Base-by-base conservation (phyloP, 2,113 vertebrate genomes). In the Pipa parva region DNA sequence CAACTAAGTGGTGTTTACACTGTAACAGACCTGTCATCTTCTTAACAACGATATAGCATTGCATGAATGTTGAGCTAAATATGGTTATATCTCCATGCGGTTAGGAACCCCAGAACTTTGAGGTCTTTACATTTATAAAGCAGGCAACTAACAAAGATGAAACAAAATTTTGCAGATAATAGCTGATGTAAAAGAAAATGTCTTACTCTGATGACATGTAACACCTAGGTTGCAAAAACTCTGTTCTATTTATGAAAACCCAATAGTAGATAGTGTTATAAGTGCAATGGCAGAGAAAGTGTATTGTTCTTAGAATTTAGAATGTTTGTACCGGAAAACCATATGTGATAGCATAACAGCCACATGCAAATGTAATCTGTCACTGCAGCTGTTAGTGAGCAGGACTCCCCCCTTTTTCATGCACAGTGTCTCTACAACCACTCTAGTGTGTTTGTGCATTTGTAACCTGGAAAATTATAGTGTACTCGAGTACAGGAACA, bases 311-410 rank as follows among this genome's bases (percentile, higher is more conserved):
- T 22, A 69, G 57, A 69, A 69, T 50, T 54, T 27, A 56, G 63
- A 56, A 5, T 64, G 25, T 45, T 56, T 37, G 63, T 65, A 51
- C 64, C 58, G 64, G 64, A 68, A 42, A 68, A 37, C 64, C 64
- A 59, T 21, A 33, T 50, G 17, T 22, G 55, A 57, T 58, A 37
- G 37, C 20, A 33, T 55, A 28, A 39, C 31, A 21, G 27, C 45
- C 33, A 58, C 20, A 46, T 49, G 51, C 18, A 45, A 31, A 49
- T 42, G 7, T 57, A 57, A 48, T 59, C 36, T 58, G 55, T 20
- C 26, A 25, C 3, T 27, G 39, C 55, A 58, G 54, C 54, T 66
- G 25, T 36, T 39, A 11, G 45, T 20, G 17, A 4, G 10, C 8
- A 21, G 20, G 46, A 11, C 48, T 33, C 48, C 48, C 29, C 48